These are phyloP conservation scores for Ataeniobius toweri DNA, from an alignment of 2,797 vertebrate genomes.

Conservation along the genomic window DNA sequence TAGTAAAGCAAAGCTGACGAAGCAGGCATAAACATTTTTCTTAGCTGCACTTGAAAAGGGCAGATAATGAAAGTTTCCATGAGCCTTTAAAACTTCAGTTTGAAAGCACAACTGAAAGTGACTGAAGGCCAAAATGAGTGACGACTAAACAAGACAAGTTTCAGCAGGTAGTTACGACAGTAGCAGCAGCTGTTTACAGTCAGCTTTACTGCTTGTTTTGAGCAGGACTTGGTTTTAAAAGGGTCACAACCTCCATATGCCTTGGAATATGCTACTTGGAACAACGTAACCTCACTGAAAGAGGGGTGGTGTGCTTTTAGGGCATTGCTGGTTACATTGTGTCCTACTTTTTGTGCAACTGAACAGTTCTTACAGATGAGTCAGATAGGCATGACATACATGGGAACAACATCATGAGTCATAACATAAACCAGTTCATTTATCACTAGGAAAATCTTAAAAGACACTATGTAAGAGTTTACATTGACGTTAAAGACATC, in stretches of 20 bases:
- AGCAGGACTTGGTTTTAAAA: background rate
- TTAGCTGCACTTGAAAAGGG: slow-evolving; percentile 21
- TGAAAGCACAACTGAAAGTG: background rate
- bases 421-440: background rate
- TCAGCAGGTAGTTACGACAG: background rate
- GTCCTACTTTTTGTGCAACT: slow-evolving; percentile 11
- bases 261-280: background rate
- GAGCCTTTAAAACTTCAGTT: slow-evolving; percentile 11
- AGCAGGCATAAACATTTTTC: slow-evolving; percentile 15
- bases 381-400: background rate
- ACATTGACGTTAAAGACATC: background rate
- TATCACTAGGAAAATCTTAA: slow-evolving; percentile 3
- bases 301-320: background rate
- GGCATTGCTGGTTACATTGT: background rate
- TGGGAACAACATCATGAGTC: background rate
- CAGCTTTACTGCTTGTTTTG: background rate
- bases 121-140: slow-evolving; percentile 13
- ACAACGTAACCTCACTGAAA: background rate
- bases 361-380: background rate
- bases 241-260: background rate
- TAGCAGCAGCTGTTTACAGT: background rate
- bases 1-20: background rate
- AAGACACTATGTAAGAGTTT: background rate
- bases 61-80: slow-evolving; percentile 32
- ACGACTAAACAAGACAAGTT: background rate